phyloP scores from a whole-genome alignment of 2,797 vertebrate genomes.

The Menidia menidia region DNA sequence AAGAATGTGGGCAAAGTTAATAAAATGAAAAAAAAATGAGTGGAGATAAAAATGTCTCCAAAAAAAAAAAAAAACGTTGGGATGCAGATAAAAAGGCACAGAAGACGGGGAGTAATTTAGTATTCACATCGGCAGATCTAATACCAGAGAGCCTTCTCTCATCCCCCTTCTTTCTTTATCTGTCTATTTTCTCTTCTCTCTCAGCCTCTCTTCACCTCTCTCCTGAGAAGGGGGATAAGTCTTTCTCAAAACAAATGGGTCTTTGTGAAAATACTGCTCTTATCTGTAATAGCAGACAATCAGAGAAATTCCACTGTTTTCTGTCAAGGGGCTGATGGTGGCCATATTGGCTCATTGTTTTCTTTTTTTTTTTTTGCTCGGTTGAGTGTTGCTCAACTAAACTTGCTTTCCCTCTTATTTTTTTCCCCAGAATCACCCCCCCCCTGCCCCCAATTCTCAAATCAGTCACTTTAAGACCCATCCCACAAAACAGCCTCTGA shows the following conservation, averaged over 20 bases:
- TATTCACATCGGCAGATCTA: constrained; percentile 49
- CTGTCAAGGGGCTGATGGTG: constrained; percentile 47
- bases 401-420: background rate
- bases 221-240: constrained; percentile 42
- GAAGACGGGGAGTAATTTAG: constrained; percentile 35
- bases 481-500: constrained; percentile 25
- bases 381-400: constrained; percentile 16
- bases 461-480: background rate
- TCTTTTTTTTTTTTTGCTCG: constrained; percentile 29
- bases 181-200: constrained; percentile 15
- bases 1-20: constrained; percentile 4
- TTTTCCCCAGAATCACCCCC: constrained; percentile 8
- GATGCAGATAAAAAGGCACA: constrained; percentile 16
- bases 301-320: constrained; percentile 63
- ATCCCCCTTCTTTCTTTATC: constrained; percentile 23
- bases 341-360: constrained; percentile 36
- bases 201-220: constrained; percentile 47
- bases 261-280: constrained; percentile 68
- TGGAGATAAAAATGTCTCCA: background rate
- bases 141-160: constrained; percentile 42
- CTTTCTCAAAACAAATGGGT: constrained; percentile 72
- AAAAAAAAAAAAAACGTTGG: constrained; percentile 2
- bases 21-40: background rate
- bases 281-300: constrained; percentile 69
- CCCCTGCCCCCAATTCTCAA: background rate